Conservation (phyloP, 2,113 vertebrate genomes). For the Nothocercus julius region DNA sequence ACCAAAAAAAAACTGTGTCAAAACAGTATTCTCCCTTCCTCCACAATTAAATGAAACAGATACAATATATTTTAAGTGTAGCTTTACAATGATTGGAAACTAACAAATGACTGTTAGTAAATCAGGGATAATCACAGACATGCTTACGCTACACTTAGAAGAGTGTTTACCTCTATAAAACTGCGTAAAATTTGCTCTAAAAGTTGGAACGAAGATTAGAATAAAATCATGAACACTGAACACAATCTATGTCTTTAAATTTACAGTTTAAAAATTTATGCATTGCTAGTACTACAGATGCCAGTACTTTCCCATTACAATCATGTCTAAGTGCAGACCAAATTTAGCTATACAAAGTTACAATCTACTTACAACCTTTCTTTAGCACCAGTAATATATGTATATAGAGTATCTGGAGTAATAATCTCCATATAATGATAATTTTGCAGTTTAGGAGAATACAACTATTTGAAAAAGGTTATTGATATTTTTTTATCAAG, state of each 20-base stretch:
- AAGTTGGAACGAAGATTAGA: background rate
- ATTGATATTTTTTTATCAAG: background rate
- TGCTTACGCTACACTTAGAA: background rate
- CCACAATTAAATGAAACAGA: background rate
- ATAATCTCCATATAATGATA: background rate
- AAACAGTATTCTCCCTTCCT: background rate
- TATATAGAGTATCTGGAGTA: background rate
- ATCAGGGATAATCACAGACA: background rate
- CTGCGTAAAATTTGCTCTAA: background rate
- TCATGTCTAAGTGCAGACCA: background rate
- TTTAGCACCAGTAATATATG: background rate
- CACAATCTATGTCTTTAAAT: background rate
- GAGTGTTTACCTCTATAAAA: background rate
- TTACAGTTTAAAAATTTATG: background rate
- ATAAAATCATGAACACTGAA: background rate
- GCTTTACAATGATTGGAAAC: background rate
- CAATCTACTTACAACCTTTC: background rate
- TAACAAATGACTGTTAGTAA: background rate
- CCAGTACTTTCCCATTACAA: background rate
- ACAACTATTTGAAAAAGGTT: background rate
- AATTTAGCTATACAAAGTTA: background rate
- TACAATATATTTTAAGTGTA: background rate
- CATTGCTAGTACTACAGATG: background rate
- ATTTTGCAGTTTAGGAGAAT: background rate
- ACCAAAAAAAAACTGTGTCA: too few species aligned